Evolutionary conservation across 2,888 invertebrate genomes (phyloP), one percentile per base, ranked within the genome.

Genomic region (Silvanus unidentatus): DNA sequence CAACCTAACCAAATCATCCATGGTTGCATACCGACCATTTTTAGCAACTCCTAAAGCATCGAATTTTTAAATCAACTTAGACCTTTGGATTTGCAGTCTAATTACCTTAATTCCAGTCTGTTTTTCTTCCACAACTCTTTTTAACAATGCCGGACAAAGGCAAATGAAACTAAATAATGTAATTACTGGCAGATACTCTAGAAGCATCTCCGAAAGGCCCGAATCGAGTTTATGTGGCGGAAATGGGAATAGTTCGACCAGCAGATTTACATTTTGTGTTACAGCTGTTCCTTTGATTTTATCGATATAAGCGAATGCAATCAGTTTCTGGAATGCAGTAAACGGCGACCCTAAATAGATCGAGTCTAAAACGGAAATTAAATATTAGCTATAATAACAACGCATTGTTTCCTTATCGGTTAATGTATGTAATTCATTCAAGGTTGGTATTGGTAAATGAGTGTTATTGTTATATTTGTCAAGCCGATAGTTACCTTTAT

Each of bases 1-100:
- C 92, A 92, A 1, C 90, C 88, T 0, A 78, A 66, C 91, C 93
- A 93, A 60, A 92, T 86, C 52, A 91, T 72, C 84, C 88, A 89
- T 42, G 84, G 84, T 27, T 82, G 78, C 16, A 94, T 72, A 1
- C 94, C 94, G 86, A 92, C 91, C 72, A 93, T 88, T 75, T 90
- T 91, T 88, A 93, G 87, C 1, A 89, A 82, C 76, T 93, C 93
- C 85, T 92, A 70, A 22, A 67, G 10, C 15, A 13, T 15, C 11
- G 6, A 54, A 40, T 39, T 35, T 37, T 37, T 9, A 9, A 10
- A 16, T 15, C n/a, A 13, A n/a, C 15, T 37, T 9, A 22, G 22
- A 22, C 8, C 22, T n/a, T 28, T 9, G 10, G 8, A 11, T 12
- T 9, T 9, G 9, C n/a, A 39, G 16, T 12, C 11, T 27, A 48